Base-by-base conservation (phyloP, 64 coral and sea anemone genomes). In the Stichodactyla helianthus region DNA sequence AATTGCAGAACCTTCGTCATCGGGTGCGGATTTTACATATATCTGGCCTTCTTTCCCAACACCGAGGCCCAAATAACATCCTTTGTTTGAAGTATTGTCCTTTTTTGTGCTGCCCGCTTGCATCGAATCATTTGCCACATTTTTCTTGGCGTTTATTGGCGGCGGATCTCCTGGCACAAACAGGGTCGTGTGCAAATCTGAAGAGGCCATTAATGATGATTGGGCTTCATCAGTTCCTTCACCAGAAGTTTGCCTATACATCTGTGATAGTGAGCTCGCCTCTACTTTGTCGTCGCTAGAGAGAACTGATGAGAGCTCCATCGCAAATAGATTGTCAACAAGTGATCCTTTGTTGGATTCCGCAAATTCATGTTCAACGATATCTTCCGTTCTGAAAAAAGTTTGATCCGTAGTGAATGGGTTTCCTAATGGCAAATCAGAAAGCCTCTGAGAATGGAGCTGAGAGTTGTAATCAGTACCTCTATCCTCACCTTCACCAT, bases 271-370 rank as follows among this genome's bases (percentile, higher is more conserved):
- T 6, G 18, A n/a, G 8, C 0, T 13, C 9, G 18, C 22, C 5
- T 74, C 27, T 14, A 9, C 2, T 27, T 74, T 31, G 68, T 81
- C 78, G 5, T 81, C 51, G 12, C 17, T 52, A n/a, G 78, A 53
- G n/a, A 53, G 5, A 51, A 20, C 78, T 81, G 78, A 53, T 20
- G 78, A 81, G 6, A 81, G 15, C 14, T 53, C 78, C 78, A 81
- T 81, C 11, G 78, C 78, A 81, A 81, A 81, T 20, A 81, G 52
- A 51, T 81, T 51, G n/a, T 53, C n/a, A 7, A 81, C 78, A 52
- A 81, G 78, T 5, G 78, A 81, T 6, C 14, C 50, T 8, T 81
- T 53, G 35, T 19, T 7, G 5, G 35, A 6, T 52, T 0, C 68
- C 5, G 17, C 51, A 53, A 15, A 53, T 51, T 54, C 78, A 7